phyloP scores from a whole-genome alignment of 2,797 vertebrate species.

The Lagodon rhomboides region DNA sequence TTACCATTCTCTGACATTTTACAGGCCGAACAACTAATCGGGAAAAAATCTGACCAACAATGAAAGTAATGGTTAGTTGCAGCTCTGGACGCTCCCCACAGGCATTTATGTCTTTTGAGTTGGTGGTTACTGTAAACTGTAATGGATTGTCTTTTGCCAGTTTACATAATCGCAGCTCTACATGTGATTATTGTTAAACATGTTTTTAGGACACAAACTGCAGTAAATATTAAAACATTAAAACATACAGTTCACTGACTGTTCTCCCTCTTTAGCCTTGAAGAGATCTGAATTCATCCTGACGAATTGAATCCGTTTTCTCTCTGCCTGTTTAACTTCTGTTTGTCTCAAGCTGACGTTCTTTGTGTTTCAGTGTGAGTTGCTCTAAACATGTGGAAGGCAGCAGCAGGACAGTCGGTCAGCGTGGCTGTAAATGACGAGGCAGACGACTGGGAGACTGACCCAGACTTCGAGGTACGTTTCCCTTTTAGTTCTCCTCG shows the following conservation, averaged over 20 bases:
- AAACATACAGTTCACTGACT: background rate
- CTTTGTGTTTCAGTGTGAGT: conserved; percentile 29
- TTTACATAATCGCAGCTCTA: too few species aligned
- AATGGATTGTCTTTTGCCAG: too few species aligned
- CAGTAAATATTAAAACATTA: background rate
- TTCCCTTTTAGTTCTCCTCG: background rate
- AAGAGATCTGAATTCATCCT: background rate
- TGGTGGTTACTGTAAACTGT: too few species aligned
- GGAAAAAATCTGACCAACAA: too few species aligned
- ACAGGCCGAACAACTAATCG: too few species aligned
- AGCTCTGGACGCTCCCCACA: too few species aligned
- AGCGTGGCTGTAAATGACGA: conserved; percentile 84
- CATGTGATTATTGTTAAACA: too few species aligned
- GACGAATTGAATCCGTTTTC: background rate
- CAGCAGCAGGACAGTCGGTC: conserved; percentile 90
- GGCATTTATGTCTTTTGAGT: too few species aligned
- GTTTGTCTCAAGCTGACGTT: background rate
- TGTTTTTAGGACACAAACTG: background rate
- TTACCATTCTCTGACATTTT: too few species aligned
- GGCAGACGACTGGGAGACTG: conserved; percentile 96
- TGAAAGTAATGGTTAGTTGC: too few species aligned
- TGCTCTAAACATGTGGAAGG: conserved; percentile 92
- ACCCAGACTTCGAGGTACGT: conserved; percentile 95
- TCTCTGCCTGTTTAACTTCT: background rate
- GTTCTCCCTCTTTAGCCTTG: background rate